Conservation (phyloP, 2,888 invertebrate genomes). For the Chrysotoxum bicinctum region DNA sequence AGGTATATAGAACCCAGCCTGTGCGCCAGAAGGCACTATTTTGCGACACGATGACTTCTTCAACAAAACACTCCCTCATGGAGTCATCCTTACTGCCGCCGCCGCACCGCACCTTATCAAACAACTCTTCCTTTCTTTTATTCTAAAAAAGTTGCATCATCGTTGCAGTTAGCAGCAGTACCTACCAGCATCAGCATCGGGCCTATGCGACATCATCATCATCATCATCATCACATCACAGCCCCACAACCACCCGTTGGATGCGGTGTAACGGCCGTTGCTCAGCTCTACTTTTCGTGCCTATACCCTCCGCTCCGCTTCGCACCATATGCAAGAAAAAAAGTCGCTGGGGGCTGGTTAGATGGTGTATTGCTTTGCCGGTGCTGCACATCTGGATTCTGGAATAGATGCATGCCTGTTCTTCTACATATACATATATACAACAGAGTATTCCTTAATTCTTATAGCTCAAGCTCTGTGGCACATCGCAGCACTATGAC, state of each 20-base stretch:
- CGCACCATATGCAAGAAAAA: background rate
- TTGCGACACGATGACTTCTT: constrained; percentile 36
- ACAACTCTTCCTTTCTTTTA: constrained; percentile 71
- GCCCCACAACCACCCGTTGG: constrained; percentile 31
- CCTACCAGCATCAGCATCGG: background rate
- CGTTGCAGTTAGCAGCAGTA: constrained; percentile 56
- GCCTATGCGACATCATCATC: constrained; percentile 65
- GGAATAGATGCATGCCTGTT: constrained; percentile 67
- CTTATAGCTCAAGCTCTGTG: constrained; percentile 26
- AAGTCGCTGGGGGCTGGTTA: constrained; percentile 58
- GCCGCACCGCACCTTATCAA: constrained; percentile 11
- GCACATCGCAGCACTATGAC: constrained; percentile 48
- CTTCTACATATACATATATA: constrained; percentile 25
- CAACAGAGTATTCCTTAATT: constrained; percentile 52
- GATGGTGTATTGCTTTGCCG: constrained; percentile 44
- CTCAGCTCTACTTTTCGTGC: constrained; percentile 47
- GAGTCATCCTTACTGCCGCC: constrained; percentile 18
- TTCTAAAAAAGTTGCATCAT: constrained; percentile 67
- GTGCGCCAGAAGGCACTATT: constrained; percentile 25
- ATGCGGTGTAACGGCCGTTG: constrained; percentile 60
- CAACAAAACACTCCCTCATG: constrained; percentile 15
- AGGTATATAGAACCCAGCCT: constrained; percentile 1
- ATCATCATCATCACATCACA: constrained; percentile 9
- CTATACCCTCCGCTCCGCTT: constrained; percentile 7
- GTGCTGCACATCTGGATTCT: constrained; percentile 70